Evolutionary conservation across 1,140 invertebrate genomes (phyloP), one percentile per base, ranked within the genome.

Genomic region (Alviniconcha marisindica): DNA sequence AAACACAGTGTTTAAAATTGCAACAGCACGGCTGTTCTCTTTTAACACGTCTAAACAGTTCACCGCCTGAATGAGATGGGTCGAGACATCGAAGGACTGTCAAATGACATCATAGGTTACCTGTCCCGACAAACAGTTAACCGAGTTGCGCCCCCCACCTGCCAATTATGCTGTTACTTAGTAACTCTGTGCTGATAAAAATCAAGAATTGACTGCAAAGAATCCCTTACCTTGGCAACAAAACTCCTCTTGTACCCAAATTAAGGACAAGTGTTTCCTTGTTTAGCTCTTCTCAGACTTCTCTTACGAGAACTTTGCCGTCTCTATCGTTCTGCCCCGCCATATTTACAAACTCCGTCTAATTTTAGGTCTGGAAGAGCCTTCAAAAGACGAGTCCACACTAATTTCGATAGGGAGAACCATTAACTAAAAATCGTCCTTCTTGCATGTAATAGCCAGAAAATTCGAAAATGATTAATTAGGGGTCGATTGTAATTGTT

Each of bases 281-380:
- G 2, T 71, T 5, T 24, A 24, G 14, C 36, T 24, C 2, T 36
- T n/a, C 51, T 48, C 44, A 15, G 7, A 54, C n/a, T 48, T 31
- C 10, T 44, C 73, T 31, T 40, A 5, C 40, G 7, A 76, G 44
- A 5, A 51, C 40, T 76, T 51, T 31, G 40, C 1, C 1, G 73
- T 36, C 73, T 76, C 73, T 31, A 40, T 42, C 73, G 31, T 38
- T 28, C 42, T 51, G 73, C 73, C 73, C 42, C 73, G 73, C 73
- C 73, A 76, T 76, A 76, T 76, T 76, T 76, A 76, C 73, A 76
- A 76, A 51, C 73, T 76, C 31, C 7, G 24, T 38, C 73, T 76
- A 76, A 76, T 28, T 51, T 76, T 76, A 76, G 73, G 21, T 76
- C 51, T 28, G 73, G 73, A 76, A 76, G 73, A 51, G 42, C 40